Evolutionary conservation across 2,888 invertebrate species (phyloP).

Genomic region (Neoscelio sp.): DNA sequence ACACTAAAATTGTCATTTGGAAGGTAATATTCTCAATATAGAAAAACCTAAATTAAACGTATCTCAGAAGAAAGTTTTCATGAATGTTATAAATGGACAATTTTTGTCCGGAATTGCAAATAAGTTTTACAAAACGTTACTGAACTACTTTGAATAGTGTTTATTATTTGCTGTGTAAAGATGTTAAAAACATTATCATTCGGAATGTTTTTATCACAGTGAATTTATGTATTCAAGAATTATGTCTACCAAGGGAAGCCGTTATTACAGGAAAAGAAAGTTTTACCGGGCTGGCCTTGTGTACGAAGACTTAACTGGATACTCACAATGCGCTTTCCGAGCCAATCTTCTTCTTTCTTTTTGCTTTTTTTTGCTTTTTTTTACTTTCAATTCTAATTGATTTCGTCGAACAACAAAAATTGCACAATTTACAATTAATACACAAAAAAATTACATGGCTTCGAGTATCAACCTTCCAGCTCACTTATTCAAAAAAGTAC

Average conservation of each 20-base stretch:
- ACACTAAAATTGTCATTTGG: too few species aligned
- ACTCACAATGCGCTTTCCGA: slow-evolving; percentile 32
- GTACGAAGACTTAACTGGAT: slow-evolving; percentile 38
- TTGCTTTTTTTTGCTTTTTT: slow-evolving; percentile 6
- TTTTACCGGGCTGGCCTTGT: slow-evolving; percentile 38
- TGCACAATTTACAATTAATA: too few species aligned
- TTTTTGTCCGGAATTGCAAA: too few species aligned
- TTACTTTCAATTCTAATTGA: slow-evolving; percentile 9
- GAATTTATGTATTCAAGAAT: slow-evolving; percentile 47
- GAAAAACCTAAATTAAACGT: too few species aligned
- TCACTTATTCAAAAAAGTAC: too few species aligned
- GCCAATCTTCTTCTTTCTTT: slow-evolving; percentile 26
- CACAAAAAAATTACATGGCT: neutral
- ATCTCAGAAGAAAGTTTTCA: too few species aligned
- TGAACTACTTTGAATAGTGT: neutral
- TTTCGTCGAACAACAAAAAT: too few species aligned
- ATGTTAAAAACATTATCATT: slow-evolving; percentile 24
- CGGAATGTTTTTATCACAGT: slow-evolving; percentile 28
- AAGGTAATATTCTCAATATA: too few species aligned
- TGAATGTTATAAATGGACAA: too few species aligned
- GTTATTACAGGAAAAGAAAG: slow-evolving; percentile 44
- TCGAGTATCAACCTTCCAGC: too few species aligned
- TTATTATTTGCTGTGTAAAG: slow-evolving; percentile 7
- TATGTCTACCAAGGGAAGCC: slow-evolving; percentile 29
- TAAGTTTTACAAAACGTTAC: neutral